Conservation (phyloP, 2,797 vertebrate species). For the Margarornis squamiger region DNA sequence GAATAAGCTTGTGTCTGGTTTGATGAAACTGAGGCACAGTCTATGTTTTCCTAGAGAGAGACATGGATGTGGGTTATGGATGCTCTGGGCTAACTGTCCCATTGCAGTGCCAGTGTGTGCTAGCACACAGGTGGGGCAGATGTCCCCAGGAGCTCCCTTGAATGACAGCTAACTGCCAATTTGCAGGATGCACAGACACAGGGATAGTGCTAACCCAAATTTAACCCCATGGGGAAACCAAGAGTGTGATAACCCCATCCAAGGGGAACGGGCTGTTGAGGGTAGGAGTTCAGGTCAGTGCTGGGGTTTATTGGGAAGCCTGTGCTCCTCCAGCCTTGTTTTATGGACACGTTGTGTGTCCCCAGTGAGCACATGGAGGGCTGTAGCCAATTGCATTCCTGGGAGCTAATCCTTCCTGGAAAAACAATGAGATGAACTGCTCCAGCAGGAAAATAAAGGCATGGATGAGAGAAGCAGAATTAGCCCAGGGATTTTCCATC, state of each 20-base stretch:
- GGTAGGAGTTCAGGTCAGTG: not conserved
- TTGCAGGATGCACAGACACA: not conserved
- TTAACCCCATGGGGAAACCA: not conserved
- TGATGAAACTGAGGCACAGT: not conserved
- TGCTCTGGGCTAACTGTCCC: not conserved
- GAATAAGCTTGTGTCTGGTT: not conserved
- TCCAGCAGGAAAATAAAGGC: not conserved
- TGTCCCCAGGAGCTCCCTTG: not conserved
- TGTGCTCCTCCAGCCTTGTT: not conserved
- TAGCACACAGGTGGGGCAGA: not conserved
- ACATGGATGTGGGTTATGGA: not conserved
- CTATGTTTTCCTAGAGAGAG: not conserved
- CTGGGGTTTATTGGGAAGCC: not conserved
- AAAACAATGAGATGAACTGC: accelerated
- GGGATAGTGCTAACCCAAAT: not conserved
- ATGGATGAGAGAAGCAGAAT: not conserved
- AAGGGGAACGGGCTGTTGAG: not conserved
- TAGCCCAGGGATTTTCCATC: not conserved
- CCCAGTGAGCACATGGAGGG: not conserved
- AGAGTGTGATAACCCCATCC: not conserved
- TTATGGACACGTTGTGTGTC: not conserved
- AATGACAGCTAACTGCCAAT: not conserved
- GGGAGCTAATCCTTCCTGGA: not conserved
- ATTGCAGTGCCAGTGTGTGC: not conserved
- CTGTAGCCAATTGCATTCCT: not conserved